Conservation (phyloP, 1,140 invertebrate species). For the Bombus sibiricus region DNA sequence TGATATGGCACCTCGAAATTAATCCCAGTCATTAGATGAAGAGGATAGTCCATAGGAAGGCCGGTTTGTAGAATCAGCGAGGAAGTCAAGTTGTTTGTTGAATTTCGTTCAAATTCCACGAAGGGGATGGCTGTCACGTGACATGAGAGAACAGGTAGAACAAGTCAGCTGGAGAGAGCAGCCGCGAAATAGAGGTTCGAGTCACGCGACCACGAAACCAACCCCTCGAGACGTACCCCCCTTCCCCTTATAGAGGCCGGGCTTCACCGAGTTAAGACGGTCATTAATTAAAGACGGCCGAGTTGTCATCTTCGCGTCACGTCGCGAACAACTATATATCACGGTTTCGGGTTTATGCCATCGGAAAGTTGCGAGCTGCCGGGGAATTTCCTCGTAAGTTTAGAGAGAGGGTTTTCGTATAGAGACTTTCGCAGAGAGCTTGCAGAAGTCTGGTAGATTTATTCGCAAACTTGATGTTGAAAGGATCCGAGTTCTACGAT, state of each 20-base stretch:
- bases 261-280: constrained; percentile 37
- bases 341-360: constrained; percentile 2
- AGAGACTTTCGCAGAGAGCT: no score
- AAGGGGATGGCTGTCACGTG: constrained; percentile 22
- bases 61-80: not conserved
- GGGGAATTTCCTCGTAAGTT: not conserved
- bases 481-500: not conserved
- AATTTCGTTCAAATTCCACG: constrained; percentile 30
- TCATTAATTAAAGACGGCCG: constrained; percentile 63
- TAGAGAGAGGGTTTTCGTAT: not conserved
- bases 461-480: not conserved
- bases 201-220: constrained; percentile 58
- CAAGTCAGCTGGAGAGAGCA: constrained; percentile 43
- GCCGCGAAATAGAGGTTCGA: constrained; percentile 48
- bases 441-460: no score
- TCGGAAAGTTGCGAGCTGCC: not conserved
- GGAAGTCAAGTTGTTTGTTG: not conserved
- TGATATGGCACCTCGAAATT: not conserved
- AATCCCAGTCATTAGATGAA: not conserved
- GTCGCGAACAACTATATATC: constrained; percentile 11
- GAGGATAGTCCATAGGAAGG: not conserved
- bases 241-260: not conserved
- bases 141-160: constrained; percentile 42
- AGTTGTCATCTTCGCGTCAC: constrained; percentile 59
- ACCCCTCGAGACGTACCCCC: constrained; percentile 38